A percentile compares a stretch with the other conserved stretches of the same genome.
Conservation (phyloP, 2,113 vertebrate genomes). For the Capreolus pygargus region DNA sequence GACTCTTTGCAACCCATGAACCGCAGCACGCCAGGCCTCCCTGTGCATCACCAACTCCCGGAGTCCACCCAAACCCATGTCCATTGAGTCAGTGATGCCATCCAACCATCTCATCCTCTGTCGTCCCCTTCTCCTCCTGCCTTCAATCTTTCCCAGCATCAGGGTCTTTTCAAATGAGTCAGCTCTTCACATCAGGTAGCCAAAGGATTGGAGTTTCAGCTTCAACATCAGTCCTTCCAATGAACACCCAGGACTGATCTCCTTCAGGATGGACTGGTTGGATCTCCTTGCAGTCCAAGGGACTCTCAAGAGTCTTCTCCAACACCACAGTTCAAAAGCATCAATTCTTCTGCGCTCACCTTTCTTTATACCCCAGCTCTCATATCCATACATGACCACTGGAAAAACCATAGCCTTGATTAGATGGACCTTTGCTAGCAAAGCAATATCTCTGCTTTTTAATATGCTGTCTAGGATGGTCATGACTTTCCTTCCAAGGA, state of each 20-base stretch:
- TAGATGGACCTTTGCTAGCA: not conserved
- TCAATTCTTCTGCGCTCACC: not conserved
- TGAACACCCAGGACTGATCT: too few species aligned
- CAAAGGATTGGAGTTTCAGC: too few species aligned
- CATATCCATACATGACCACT: not conserved
- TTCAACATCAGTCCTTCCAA: too few species aligned
- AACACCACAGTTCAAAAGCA: not conserved
- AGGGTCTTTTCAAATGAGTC: not conserved
- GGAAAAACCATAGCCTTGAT: not conserved
- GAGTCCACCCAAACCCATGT: not conserved
- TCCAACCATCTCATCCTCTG: not conserved
- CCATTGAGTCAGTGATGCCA: not conserved
- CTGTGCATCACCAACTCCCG: not conserved
- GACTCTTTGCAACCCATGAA: not conserved
- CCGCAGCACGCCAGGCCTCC: not conserved
- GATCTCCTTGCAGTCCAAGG: too few species aligned
- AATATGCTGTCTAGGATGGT: not conserved
- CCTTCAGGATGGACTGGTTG: too few species aligned
- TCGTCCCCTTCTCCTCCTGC: not conserved
- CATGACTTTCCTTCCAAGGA: not conserved
- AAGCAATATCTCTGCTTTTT: not conserved
- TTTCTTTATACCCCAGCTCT: not conserved
- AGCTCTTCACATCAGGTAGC: not conserved
- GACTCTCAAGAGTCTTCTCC: not conserved
- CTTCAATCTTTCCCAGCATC: not conserved